Conservation (phyloP, 2,113 vertebrate species). For the Phycodurus eques region DNA sequence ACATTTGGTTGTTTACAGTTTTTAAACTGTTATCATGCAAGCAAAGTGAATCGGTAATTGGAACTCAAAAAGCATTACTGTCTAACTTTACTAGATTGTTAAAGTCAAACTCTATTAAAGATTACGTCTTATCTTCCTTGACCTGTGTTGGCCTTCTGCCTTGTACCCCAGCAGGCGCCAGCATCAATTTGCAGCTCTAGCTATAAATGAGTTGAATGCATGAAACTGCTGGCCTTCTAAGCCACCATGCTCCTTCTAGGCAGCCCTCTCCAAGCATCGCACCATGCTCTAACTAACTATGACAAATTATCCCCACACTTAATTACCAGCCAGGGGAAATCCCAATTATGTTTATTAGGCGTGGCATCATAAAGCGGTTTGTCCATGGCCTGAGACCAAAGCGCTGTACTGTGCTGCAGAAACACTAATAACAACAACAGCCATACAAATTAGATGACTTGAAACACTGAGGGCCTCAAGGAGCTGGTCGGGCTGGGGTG, state of each 20-base stretch:
- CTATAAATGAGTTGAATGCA: slow-evolving; percentile 34
- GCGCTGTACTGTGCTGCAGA: slow-evolving; percentile 45
- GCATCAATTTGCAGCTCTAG: slow-evolving; percentile 12
- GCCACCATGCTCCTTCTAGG: slow-evolving; percentile 40
- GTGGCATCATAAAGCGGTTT: slow-evolving; percentile 66
- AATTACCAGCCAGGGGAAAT: slow-evolving; percentile 78
- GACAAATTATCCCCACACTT: slow-evolving; percentile 75
- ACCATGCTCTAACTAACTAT: slow-evolving; percentile 79
- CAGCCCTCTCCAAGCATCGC: slow-evolving; percentile 40
- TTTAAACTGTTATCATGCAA: background rate
- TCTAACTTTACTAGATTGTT: slow-evolving; percentile 8
- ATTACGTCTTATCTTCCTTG: slow-evolving; percentile 37
- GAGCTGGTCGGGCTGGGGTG: slow-evolving; percentile 13
- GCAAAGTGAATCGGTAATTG: background rate
- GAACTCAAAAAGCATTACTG: slow-evolving; percentile 5
- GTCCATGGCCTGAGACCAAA: slow-evolving; percentile 63
- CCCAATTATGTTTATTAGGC: slow-evolving; percentile 72
- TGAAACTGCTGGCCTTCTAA: slow-evolving; percentile 36
- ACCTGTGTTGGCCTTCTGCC: slow-evolving; percentile 22
- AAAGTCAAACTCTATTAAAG: slow-evolving; percentile 13
- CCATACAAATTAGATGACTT: slow-evolving; percentile 63
- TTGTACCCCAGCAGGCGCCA: slow-evolving; percentile 6
- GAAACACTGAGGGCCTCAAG: slow-evolving; percentile 34
- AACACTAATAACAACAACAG: slow-evolving; percentile 67
- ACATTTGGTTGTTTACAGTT: background rate